These are phyloP conservation scores for Bombylius discolor DNA, from an alignment of 2,888 invertebrate species.

Conservation along the genomic window DNA sequence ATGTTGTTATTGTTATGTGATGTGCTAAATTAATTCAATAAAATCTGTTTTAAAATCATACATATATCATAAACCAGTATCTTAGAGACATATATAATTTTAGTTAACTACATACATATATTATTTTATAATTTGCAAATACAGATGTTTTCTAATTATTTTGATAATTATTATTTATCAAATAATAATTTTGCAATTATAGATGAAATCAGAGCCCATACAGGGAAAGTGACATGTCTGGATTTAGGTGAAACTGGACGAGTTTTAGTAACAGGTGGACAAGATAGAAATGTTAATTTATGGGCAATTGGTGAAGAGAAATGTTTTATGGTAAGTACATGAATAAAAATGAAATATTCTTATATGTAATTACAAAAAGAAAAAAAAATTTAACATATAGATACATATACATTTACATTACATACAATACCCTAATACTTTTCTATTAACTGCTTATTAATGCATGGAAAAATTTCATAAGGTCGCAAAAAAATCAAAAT, in stretches of 20 bases:
- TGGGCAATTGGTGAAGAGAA: constrained; percentile 94
- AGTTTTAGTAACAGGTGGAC: constrained; percentile 57
- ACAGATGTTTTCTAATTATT: constrained; percentile 1
- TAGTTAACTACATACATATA: no score
- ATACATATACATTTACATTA: background rate
- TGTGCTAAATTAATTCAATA: no score
- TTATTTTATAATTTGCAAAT: no score
- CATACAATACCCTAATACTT: background rate
- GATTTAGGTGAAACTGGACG: constrained; percentile 37
- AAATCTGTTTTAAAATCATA: no score
- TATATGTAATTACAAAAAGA: background rate
- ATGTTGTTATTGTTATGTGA: no score
- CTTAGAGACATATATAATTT: no score
- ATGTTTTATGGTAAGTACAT: constrained; percentile 73
- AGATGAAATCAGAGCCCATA: constrained; percentile 37
- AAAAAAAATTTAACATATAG: background rate
- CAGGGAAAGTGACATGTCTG: constrained; percentile 33
- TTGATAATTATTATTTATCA: no score
- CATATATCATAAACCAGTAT: no score
- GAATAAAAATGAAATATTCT: no score
- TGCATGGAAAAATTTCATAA: background rate
- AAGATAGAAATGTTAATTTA: constrained; percentile 92
- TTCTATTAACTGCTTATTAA: no score
- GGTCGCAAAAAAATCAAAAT: background rate
- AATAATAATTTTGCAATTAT: background rate